Evolutionary conservation across 2,888 invertebrate species (phyloP).

Genomic region (Agrenia bidenticulata): DNA sequence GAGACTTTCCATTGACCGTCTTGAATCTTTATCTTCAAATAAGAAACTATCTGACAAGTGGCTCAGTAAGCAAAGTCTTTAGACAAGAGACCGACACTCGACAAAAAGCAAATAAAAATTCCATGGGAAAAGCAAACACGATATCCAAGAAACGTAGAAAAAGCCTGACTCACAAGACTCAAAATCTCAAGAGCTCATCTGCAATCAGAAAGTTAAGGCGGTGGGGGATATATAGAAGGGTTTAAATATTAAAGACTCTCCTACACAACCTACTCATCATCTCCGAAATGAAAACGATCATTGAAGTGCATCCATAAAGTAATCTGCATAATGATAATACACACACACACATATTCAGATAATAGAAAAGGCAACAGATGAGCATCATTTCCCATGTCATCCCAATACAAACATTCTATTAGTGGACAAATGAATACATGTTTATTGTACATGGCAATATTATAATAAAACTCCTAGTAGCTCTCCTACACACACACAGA

Average conservation of each 20-base stretch:
- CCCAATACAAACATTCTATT: conserved; percentile 1
- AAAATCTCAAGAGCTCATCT: no score
- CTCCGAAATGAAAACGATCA: conserved; percentile 6
- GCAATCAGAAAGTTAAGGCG: no score
- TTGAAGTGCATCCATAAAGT: conserved; percentile 12
- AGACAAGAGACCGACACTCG: conserved; percentile 16
- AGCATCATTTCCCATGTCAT: conserved; percentile 12
- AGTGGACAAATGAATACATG: neutral
- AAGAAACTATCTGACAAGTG: neutral
- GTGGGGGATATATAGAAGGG: no score
- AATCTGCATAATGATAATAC: conserved; percentile 7
- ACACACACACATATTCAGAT: neutral
- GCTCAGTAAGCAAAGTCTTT: neutral
- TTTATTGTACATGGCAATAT: neutral
- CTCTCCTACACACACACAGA: no score
- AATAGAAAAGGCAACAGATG: conserved; percentile 17
- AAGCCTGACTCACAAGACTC: neutral
- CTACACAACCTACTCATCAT: no score
- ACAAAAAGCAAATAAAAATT: conserved; percentile 24
- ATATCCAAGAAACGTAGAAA: conserved; percentile 12
- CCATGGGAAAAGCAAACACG: conserved; percentile 43
- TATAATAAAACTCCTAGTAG: no score
- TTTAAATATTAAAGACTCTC: no score
- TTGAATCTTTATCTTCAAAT: no score
- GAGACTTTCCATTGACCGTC: no score